These are phyloP conservation scores for Sus cebifrons DNA, from an alignment of 2,797 vertebrate species.

Conservation along the genomic window DNA sequence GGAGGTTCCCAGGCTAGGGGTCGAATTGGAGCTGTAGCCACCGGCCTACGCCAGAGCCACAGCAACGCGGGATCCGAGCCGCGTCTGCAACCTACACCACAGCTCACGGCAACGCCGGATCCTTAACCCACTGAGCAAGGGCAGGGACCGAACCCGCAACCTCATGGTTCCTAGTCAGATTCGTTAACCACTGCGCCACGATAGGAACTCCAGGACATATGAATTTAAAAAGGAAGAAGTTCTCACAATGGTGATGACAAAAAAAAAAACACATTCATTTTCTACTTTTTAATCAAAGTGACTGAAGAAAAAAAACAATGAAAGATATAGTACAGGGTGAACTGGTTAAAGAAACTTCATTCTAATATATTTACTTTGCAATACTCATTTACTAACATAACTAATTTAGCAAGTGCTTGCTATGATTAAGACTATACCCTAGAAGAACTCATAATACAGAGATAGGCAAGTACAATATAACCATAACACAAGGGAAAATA, in stretches of 20 bases:
- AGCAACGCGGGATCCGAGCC: too few species aligned
- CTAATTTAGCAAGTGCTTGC: neutral
- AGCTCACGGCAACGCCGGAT: too few species aligned
- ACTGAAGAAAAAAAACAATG: neutral
- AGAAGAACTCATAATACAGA: neutral
- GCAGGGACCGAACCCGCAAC: too few species aligned
- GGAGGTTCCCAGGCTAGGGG: too few species aligned
- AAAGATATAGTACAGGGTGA: neutral
- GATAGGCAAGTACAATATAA: constrained; percentile 28
- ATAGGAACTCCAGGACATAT: neutral
- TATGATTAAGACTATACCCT: constrained; percentile 32
- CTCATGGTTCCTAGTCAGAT: too few species aligned
- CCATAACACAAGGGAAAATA: neutral
- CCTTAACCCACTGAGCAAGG: too few species aligned
- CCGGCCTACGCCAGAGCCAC: too few species aligned
- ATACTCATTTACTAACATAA: neutral
- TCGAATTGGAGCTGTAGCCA: too few species aligned
- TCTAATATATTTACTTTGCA: constrained; percentile 7
- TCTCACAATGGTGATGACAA: neutral
- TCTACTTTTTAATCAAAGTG: constrained; percentile 53
- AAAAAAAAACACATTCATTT: constrained; percentile 28
- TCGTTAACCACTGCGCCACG: too few species aligned
- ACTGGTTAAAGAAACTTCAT: constrained; percentile 6
- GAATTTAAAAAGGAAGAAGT: neutral
- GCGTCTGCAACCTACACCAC: too few species aligned